Percentiles rank a stretch among this genome's conserved stretches.
Evolutionary conservation across 2,113 vertebrate genomes (phyloP).

Genomic region (Fregetta grallaria): DNA sequence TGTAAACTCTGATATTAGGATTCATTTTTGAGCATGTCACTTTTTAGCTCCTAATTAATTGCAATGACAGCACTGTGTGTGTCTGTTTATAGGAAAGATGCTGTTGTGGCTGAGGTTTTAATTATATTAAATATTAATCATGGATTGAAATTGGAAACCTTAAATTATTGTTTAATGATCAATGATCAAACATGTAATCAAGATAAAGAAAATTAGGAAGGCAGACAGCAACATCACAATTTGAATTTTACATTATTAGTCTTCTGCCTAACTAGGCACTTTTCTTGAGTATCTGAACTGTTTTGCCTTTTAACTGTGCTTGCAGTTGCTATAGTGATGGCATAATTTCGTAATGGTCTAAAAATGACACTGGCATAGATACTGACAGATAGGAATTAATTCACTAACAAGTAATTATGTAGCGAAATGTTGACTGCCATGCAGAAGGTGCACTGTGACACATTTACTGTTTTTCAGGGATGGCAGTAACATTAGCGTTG

Average conservation of each 20-base stretch:
- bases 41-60: slow-evolving; percentile 74
- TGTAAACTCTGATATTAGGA: slow-evolving; percentile 51
- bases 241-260: slow-evolving; percentile 68
- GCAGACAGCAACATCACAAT: slow-evolving; percentile 52
- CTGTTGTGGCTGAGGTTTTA: slow-evolving; percentile 57
- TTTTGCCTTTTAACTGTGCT: slow-evolving; percentile 81
- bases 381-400: slow-evolving; percentile 95
- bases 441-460: slow-evolving; percentile 89
- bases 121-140: slow-evolving; percentile 68
- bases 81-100: slow-evolving; percentile 27
- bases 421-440: slow-evolving; percentile 94
- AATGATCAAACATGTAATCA: slow-evolving; percentile 69
- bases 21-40: slow-evolving; percentile 56
- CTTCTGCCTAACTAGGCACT: slow-evolving; percentile 79
- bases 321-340: slow-evolving; percentile 85
- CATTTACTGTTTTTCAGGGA: slow-evolving; percentile 87
- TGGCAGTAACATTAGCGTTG: slow-evolving; percentile 99
- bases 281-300: slow-evolving; percentile 77
- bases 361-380: slow-evolving; percentile 83
- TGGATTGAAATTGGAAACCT: slow-evolving; percentile 67
- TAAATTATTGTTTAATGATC: slow-evolving; percentile 75
- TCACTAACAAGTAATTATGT: slow-evolving; percentile 96
- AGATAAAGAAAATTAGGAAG: slow-evolving; percentile 72
- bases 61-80: slow-evolving; percentile 30
- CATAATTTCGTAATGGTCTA: slow-evolving; percentile 89